phyloP scores from a whole-genome alignment of 92 coral and sea anemone species.

The Phenganax marumi region DNA sequence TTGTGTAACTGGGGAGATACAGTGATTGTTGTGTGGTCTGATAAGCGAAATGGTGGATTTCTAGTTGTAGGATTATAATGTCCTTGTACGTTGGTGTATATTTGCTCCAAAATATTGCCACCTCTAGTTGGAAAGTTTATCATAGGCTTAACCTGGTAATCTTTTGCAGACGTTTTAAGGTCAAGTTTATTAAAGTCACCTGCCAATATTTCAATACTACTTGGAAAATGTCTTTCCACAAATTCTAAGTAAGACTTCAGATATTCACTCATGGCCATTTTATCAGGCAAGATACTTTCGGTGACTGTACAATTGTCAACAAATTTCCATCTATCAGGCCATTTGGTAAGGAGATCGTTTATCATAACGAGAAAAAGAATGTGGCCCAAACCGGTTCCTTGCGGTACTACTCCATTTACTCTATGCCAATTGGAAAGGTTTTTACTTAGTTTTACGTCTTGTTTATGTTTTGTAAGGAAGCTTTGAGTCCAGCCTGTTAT shows the following conservation, averaged over 20 bases:
- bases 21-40: conserved; percentile 57
- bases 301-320: not conserved
- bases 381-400: not conserved
- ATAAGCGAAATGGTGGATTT: conserved; percentile 59
- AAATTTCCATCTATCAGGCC: not conserved
- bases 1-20: conserved; percentile 42
- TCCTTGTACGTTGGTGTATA: conserved; percentile 53
- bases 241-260: conserved; percentile 38
- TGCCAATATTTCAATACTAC: conserved; percentile 31
- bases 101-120: conserved; percentile 57
- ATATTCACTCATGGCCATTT: conserved; percentile 28
- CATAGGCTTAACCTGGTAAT: conserved; percentile 58
- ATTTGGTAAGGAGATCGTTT: not conserved
- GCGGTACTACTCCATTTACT: no score
- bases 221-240: conserved; percentile 41
- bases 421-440: no score
- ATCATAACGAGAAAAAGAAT: not conserved
- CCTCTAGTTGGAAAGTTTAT: conserved; percentile 64
- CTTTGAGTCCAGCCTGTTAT: not conserved
- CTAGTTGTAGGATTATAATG: conserved; percentile 41
- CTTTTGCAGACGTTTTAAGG: conserved; percentile 58
- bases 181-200: conserved; percentile 50
- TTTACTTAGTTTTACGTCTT: no score
- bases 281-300: not conserved
- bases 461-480: no score